Evolutionary conservation across 1,140 invertebrate genomes (phyloP).

Genomic region (Drosophila nikananu): DNA sequence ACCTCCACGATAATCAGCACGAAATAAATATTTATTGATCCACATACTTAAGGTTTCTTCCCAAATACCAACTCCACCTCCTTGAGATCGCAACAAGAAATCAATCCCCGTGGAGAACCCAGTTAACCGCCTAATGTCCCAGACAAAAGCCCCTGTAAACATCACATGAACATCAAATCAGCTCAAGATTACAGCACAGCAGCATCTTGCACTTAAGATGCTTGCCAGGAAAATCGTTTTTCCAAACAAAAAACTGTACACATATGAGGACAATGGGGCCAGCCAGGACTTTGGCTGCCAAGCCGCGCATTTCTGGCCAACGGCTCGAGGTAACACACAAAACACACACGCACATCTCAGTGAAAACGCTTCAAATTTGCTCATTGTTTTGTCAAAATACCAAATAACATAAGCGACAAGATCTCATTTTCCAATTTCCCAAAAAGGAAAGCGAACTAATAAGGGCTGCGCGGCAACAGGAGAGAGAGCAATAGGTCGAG

Average conservation of each 20-base stretch:
- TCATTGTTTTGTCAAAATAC: constrained; percentile 66
- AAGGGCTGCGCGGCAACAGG: constrained; percentile 15
- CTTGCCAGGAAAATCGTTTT: constrained; percentile 30
- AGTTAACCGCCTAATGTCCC: constrained; percentile 32
- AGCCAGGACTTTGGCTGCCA: constrained; percentile 27
- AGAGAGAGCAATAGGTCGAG: constrained; percentile 46
- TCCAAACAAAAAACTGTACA: constrained; percentile 42
- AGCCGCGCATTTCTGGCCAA: constrained; percentile 57
- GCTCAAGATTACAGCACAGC: constrained; percentile 44
- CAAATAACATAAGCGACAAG: constrained; percentile 78
- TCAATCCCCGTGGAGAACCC: constrained; percentile 24
- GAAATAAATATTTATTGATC: constrained; percentile 32
- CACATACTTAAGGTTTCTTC: constrained; percentile 2
- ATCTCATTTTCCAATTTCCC: constrained; percentile 77
- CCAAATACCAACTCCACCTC: background rate
- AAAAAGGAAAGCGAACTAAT: constrained; percentile 48
- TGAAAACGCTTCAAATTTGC: constrained; percentile 52
- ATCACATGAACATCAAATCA: constrained; percentile 51
- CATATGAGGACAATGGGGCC: constrained; percentile 41
- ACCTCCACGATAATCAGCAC: background rate
- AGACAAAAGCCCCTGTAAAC: constrained; percentile 47
- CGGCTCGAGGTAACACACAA: constrained; percentile 54
- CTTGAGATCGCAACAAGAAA: constrained; percentile 12
- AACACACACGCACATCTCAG: constrained; percentile 38
- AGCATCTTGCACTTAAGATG: constrained; percentile 28